phyloP scores from a whole-genome alignment of 2,888 invertebrate species.

The Petrolisthes manimaculis region DNA sequence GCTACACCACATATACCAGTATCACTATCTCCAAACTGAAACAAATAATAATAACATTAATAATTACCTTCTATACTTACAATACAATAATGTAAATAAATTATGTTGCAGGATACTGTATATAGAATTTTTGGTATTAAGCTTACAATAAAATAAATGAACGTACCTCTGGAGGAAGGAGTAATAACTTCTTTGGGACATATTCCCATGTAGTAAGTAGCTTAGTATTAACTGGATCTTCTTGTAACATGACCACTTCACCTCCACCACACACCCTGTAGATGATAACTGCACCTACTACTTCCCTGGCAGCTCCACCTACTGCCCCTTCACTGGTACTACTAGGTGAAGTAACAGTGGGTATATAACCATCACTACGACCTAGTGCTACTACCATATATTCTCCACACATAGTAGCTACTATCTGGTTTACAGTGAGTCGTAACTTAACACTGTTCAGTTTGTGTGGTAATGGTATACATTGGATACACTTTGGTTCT shows the following conservation, averaged over 20 bases:
- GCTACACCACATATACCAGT: slow-evolving; percentile 39
- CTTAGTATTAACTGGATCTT: slow-evolving; percentile 57
- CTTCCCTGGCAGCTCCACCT: slow-evolving; percentile 34
- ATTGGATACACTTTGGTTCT: slow-evolving; percentile 61
- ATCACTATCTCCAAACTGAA: slow-evolving; percentile 46
- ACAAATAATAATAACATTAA: no score
- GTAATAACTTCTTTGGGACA: slow-evolving; percentile 51
- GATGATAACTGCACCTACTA: slow-evolving; percentile 53
- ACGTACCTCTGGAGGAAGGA: slow-evolving; percentile 56
- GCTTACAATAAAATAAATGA: no score
- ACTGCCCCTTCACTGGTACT: slow-evolving; percentile 34
- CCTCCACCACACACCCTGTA: slow-evolving; percentile 52
- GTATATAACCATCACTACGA: slow-evolving; percentile 28
- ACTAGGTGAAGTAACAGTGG: not conserved
- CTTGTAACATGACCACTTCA: slow-evolving; percentile 48
- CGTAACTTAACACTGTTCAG: slow-evolving; percentile 52
- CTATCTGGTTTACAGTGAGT: slow-evolving; percentile 49
- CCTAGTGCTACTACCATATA: slow-evolving; percentile 53
- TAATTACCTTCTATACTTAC: no score
- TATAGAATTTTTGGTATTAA: no score
- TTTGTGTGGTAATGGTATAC: slow-evolving; percentile 60
- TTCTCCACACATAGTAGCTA: slow-evolving; percentile 55
- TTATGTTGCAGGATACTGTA: no score
- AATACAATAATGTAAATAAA: no score
- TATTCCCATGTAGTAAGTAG: slow-evolving; percentile 45